These are phyloP conservation scores for Ips typographus DNA, from an alignment of 1,140 invertebrate species.

Conservation along the genomic window DNA sequence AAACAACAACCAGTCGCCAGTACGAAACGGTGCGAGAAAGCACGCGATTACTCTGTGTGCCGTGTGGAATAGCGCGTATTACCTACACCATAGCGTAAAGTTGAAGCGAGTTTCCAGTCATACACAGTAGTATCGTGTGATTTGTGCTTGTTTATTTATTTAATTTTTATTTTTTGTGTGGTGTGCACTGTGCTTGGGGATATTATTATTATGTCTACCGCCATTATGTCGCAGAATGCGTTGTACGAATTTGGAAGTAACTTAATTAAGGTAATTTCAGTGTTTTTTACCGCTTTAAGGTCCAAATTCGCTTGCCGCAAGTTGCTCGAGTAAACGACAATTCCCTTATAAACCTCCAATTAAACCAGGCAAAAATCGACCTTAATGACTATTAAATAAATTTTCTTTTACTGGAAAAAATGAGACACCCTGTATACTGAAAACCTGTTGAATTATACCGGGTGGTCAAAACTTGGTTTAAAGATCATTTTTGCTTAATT, in stretches of 20 bases:
- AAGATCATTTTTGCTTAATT: too few relatives aligned
- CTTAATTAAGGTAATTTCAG: constrained; percentile 46
- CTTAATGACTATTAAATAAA: too few relatives aligned
- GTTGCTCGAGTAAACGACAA: background rate
- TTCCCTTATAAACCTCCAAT: background rate
- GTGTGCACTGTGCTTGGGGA: constrained; percentile 28
- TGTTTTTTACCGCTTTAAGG: background rate
- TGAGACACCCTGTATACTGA: too few relatives aligned
- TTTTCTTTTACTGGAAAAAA: too few relatives aligned
- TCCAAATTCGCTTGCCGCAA: background rate
- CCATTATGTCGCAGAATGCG: constrained; percentile 50
- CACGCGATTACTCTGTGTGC: constrained; percentile 43
- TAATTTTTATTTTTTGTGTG: constrained; percentile 30
- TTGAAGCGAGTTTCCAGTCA: constrained; percentile 48
- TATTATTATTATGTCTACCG: constrained; percentile 49
- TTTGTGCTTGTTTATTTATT: constrained; percentile 34
- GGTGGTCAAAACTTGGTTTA: too few relatives aligned
- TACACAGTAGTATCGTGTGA: constrained; percentile 43
- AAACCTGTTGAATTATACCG: too few relatives aligned
- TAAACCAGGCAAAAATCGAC: background rate
- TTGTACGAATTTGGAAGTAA: constrained; percentile 51
- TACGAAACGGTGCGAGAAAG: constrained; percentile 11
- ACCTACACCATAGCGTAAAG: constrained; percentile 34
- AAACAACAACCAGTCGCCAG: constrained; percentile 27
- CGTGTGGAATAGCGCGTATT: constrained; percentile 46